phyloP scores from a whole-genome alignment of 2,797 vertebrate species.

The Cossypha dichroa region DNA sequence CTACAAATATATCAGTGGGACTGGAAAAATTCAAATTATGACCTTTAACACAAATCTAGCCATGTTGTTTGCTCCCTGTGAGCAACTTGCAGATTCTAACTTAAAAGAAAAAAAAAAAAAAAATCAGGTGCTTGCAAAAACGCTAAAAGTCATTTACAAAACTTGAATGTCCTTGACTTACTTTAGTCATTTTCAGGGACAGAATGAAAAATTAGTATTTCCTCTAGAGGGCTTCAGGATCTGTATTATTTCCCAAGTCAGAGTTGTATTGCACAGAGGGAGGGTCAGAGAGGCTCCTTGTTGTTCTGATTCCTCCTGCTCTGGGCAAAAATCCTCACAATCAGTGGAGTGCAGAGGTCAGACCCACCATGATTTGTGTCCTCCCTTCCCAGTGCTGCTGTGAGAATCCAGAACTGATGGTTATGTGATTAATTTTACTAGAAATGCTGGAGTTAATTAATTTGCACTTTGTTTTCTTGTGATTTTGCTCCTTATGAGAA shows the following conservation, averaged over 20 bases:
- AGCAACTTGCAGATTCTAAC: not conserved
- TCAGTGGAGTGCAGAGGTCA: not conserved
- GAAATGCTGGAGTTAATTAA: not conserved
- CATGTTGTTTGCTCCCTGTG: not conserved
- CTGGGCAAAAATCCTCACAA: not conserved
- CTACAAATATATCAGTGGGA: not conserved
- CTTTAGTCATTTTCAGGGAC: not conserved
- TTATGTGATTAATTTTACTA: not conserved
- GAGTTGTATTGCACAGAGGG: not conserved
- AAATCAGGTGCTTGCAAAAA: not conserved
- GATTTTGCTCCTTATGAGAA: not conserved
- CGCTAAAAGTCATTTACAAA: not conserved
- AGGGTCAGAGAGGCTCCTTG: not conserved
- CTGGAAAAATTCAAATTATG: not conserved
- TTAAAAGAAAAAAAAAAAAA: not conserved
- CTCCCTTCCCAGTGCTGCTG: not conserved
- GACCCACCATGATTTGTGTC: not conserved
- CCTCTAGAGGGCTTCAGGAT: conserved; percentile 55
- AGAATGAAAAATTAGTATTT: conserved; percentile 32
- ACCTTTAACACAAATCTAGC: not conserved
- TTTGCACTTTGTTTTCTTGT: not conserved
- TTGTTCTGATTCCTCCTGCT: not conserved
- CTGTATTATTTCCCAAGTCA: not conserved
- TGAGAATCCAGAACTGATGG: not conserved
- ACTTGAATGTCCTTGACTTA: conserved; percentile 12